Base-by-base conservation (phyloP, 1,140 invertebrate species). In the Psilanteris sp. region DNA sequence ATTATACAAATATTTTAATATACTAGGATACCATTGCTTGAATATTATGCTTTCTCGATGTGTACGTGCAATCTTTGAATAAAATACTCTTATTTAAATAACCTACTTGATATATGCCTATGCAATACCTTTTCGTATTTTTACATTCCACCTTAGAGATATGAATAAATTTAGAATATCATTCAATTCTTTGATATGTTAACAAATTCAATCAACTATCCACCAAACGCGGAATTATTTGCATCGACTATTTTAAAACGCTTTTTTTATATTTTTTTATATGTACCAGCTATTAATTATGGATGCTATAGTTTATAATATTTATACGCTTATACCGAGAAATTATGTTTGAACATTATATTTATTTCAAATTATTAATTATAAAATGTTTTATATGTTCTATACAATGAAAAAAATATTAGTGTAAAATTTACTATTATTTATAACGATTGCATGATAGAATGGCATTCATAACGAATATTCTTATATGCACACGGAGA, bases 131-230 rank as follows among this genome's bases (percentile, higher is more conserved):
- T 41, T 50, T 29, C 32, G 26, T 37, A 64, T 10, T 48, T 64
- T 50, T 43, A 50, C 14, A 64, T 64, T 64, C 43, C 44, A 41
- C 18, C 24, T 64, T 41, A 64, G 13, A 39, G 44, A 16, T 43
- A 11, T 14, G 80, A 83, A 85, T 85, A 85, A 84, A 87, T 86
- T 85, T 83, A 20, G 83, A 86, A 85, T 83, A 84, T 77, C 75
- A 70, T 46, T 50, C 48, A 24, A 52, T 37, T 62, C 80, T 86
- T 87, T 87, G 85, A 87, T 84, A 87, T 86, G 85, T 81, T 87
- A 87, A 86, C 78, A 77, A 82, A 68, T 55, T 77, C 41, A 27
- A 24, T 18, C 26, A 29, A 29, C 43, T 37, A 57, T 50, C 13
- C 43, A 27, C 39, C 37, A 41, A 36, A 34, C 14, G 37, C 32